Evolutionary conservation across 1,140 invertebrate genomes (phyloP).

Genomic region (Gyrodactylus bullatarudis): DNA sequence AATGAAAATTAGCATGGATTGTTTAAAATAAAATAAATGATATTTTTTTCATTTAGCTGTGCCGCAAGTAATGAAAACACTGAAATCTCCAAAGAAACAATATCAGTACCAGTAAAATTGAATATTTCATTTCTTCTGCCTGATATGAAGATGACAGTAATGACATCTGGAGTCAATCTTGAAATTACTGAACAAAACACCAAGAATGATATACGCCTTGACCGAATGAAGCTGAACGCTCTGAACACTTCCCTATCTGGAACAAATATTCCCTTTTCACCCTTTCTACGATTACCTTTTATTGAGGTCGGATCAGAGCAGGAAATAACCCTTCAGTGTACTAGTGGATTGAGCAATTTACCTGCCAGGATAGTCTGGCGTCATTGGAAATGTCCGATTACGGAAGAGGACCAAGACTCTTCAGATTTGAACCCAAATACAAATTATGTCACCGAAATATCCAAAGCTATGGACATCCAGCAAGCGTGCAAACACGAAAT

Average conservation of each 20-base stretch:
- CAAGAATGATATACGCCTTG: background rate
- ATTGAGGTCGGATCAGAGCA: background rate
- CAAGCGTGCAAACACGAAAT: background rate
- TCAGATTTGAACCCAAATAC: background rate
- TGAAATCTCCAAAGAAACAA: background rate
- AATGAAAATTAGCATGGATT: too few species aligned
- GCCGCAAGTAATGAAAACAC: background rate
- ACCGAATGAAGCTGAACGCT: background rate
- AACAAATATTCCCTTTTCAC: background rate
- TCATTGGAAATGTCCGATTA: background rate
- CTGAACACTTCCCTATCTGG: background rate
- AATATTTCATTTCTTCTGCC: background rate
- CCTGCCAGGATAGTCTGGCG: background rate
- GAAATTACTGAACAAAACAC: background rate
- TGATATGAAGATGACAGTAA: background rate
- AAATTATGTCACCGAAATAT: background rate
- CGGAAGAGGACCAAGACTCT: background rate
- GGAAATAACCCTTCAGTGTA: background rate
- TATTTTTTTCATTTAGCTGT: too few species aligned
- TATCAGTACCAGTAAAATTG: background rate
- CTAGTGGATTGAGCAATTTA: background rate
- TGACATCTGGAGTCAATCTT: background rate
- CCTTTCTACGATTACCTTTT: background rate
- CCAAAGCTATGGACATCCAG: background rate
- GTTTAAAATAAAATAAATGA: too few species aligned